Evolutionary conservation across 2,113 vertebrate species (phyloP), one percentile per base, ranked within the genome.

Genomic region (Oreochromis aureus): DNA sequence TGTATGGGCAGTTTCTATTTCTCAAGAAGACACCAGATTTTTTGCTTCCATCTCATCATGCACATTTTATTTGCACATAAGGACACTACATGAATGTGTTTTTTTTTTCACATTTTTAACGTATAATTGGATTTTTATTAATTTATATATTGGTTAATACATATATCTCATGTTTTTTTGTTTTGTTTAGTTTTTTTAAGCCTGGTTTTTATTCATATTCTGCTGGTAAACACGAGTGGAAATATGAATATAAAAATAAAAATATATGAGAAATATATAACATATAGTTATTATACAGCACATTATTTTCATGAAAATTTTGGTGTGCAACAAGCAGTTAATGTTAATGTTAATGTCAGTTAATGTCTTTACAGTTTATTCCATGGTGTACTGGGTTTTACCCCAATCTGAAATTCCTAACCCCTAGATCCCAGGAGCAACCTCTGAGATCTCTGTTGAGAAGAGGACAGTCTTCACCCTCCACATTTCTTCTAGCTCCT

Each of bases 171-270:
- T 3, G 32, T 2, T 36, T n/a, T 34, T n/a, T 63, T 66, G 10
- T 66, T 39, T 0, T 12, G 32, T 36, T 66, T 66, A 19, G 61
- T 10, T n/a, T n/a, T 1, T 66, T n/a, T 66, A 39, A 66, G 34
- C 61, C 34, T 13, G 34, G 0, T 12, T 66, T 39, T 39, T 36
- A 66, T 13, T 13, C n/a, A 66, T 7, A 66, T 66, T n/a, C 34
- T 39, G 10, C 61, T n/a, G 6, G 10, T 39, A 66, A 66, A 66
- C 61, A 39, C 10, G 0, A 1, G 10, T 66, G 34, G 61, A 22
- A 66, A 66, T 66, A 66, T 39, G 32, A 66, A 66, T 66, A 66
- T 66, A 18, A 66, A 66, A 66, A 66, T 39, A 39, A 66, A 13
- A 66, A 66, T 66, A 66, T 2, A 39, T 39, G 18, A 39, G 18